Evolutionary conservation across 2,113 vertebrate genomes (phyloP).

Genomic region (Cynoglossus semilaevis): DNA sequence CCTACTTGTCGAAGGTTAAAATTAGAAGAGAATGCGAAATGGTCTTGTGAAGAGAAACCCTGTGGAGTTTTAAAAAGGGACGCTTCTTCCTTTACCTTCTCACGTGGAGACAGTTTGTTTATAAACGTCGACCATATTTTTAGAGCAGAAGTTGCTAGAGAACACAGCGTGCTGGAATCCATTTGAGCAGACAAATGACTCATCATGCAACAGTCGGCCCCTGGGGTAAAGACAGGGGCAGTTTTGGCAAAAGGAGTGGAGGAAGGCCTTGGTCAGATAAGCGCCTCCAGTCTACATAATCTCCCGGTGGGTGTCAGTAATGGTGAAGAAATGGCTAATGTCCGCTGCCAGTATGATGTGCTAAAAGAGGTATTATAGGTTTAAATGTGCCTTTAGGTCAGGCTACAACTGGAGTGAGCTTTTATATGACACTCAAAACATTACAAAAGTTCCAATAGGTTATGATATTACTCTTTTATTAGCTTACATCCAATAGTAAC

Average conservation of each 20-base stretch:
- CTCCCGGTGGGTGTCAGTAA: slow-evolving; percentile 59
- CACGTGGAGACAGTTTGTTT: slow-evolving; percentile 17
- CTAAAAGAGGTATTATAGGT: slow-evolving; percentile 20
- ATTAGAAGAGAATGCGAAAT: too few relatives aligned
- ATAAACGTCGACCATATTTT: slow-evolving; percentile 39
- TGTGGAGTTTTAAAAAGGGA: not conserved
- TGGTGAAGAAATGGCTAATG: slow-evolving; percentile 66
- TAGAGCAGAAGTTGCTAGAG: slow-evolving; percentile 46
- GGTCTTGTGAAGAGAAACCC: not conserved
- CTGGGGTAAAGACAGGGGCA: slow-evolving; percentile 37
- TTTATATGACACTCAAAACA: too few relatives aligned
- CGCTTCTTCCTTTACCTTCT: slow-evolving; percentile 2
- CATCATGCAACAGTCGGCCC: slow-evolving; percentile 45
- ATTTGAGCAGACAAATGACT: slow-evolving; percentile 55
- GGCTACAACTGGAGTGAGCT: too few relatives aligned
- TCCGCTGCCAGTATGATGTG: slow-evolving; percentile 38
- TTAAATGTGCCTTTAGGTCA: too few relatives aligned
- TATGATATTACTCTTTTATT: too few relatives aligned
- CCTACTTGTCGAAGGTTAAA: too few relatives aligned
- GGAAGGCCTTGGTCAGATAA: slow-evolving; percentile 37
- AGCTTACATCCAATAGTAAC: too few relatives aligned
- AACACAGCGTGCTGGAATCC: slow-evolving; percentile 49
- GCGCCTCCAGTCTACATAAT: slow-evolving; percentile 59
- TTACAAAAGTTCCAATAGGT: too few relatives aligned
- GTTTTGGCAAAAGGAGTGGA: slow-evolving; percentile 41